Conservation (phyloP, 2,113 vertebrate genomes). For the Micronycteris hirsuta region DNA sequence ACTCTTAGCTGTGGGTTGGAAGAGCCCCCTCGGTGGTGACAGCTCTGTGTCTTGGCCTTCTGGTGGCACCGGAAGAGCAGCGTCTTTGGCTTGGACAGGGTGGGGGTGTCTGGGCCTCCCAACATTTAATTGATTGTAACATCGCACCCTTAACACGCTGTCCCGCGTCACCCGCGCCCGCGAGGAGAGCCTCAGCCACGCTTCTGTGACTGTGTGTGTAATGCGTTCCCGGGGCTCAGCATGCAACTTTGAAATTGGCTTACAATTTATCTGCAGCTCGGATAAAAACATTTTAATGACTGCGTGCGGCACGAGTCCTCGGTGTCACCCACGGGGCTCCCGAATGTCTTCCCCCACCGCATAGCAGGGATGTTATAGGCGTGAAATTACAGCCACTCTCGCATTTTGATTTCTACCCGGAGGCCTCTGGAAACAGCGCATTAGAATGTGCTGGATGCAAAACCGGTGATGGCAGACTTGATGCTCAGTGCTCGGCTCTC, state of each 20-base stretch:
- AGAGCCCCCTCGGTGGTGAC: not conserved
- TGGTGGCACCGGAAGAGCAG: not conserved
- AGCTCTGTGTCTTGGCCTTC: not conserved
- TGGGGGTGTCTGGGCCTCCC: not conserved
- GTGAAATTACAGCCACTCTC: conserved; percentile 38
- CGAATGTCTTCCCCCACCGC: conserved; percentile 41
- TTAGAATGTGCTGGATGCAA: not conserved
- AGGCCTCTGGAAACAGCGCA: not conserved
- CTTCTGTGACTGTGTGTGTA: not conserved
- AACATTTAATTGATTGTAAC: conserved; percentile 43
- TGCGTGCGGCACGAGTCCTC: not conserved
- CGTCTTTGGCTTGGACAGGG: rapidly evolving
- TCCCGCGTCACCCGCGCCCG: not conserved
- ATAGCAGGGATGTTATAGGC: not conserved
- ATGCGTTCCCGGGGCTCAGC: conserved; percentile 2
- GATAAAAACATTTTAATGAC: conserved; percentile 66
- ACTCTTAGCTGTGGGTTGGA: not conserved
- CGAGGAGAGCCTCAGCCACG: not conserved
- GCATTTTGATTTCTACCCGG: conserved; percentile 17
- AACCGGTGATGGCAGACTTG: rapidly evolving
- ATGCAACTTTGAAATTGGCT: conserved; percentile 42
- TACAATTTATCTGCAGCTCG: conserved; percentile 47
- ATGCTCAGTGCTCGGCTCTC: rapidly evolving
- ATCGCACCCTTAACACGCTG: not conserved
- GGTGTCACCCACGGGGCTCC: conserved; percentile 46